Conservation (phyloP, 2,113 vertebrate species). For the Varanus salvator region DNA sequence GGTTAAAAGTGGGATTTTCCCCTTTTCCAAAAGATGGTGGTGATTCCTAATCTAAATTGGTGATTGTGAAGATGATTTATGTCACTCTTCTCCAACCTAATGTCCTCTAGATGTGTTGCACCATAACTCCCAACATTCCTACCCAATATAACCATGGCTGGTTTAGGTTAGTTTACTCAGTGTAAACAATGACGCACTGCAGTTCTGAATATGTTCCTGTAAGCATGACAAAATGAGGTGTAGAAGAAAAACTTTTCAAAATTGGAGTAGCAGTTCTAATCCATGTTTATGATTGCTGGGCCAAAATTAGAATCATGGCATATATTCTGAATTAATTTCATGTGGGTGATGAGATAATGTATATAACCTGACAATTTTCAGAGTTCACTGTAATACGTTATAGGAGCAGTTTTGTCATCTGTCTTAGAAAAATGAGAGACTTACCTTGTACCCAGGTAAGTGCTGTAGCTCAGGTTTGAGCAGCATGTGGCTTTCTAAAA, state of each 20-base stretch:
- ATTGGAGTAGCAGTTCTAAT: neutral
- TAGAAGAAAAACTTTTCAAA: neutral
- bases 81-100: no score
- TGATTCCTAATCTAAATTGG: neutral
- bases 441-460: neutral
- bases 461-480: neutral
- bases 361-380: neutral
- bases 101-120: no score
- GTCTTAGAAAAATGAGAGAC: neutral
- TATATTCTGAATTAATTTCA: conserved; percentile 6
- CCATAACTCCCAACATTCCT: no score
- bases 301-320: neutral
- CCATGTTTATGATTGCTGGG: neutral
- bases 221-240: neutral
- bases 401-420: neutral
- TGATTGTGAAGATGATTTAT: neutral
- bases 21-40: neutral
- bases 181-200: neutral
- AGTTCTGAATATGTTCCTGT: neutral
- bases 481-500: no score
- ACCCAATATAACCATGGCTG: no score
- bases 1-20: neutral
- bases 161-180: neutral
- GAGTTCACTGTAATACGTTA: neutral
- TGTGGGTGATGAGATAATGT: neutral